Base-by-base conservation (phyloP, 2,113 vertebrate species). In the Cavia porcellus region DNA sequence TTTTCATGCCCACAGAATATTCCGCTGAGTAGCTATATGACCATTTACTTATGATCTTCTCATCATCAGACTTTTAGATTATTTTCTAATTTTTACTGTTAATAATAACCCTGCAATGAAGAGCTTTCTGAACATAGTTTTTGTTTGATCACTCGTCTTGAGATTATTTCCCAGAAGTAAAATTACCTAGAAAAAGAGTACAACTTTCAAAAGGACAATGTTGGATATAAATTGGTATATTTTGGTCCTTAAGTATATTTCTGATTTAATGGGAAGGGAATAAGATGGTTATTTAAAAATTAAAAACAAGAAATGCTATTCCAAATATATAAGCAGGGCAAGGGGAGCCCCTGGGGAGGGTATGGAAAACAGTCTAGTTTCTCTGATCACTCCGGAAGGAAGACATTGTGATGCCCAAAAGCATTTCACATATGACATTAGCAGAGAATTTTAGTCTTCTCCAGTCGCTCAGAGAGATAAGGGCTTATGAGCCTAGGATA, bases 71-170 rank as follows among this genome's bases (percentile, higher is more conserved):
- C 75, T 84, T 81, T 57, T 3, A 86, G 45, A 50, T 55, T 74
- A 89, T 81, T 75, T 93, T 93, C 25, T 80, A 5, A 10, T 45
- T 81, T 94, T 94, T 64, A 28, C 66, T 90, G 2, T 86, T 86
- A 42, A 45, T 15, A 45, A 47, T 81, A 87, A 82, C 7, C 17
- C 20, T 77, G 17, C 38, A 45, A 14, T 11, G 38, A 82, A 66
- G 30, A 85, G 55, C 42, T 95, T 92, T 38, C 68, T 81, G 70
- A 80, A 68, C 3, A 3, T 17, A 84, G 28, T 22, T 95, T 92
- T 93, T 82, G 25, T 95, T 86, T 82, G 52, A 20, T 28, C 64
- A n/a, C n/a, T 59, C 52, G 13, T 32, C 10, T 57, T 89, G 30
- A 50, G 15, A 64, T 68, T 84, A 74, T 45, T 68, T 92, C 45